A percentile compares a stretch with the other conserved stretches of the same genome.
Evolutionary conservation across 1,140 invertebrate species (phyloP).

Genomic region (Drosophila nigrodunni): DNA sequence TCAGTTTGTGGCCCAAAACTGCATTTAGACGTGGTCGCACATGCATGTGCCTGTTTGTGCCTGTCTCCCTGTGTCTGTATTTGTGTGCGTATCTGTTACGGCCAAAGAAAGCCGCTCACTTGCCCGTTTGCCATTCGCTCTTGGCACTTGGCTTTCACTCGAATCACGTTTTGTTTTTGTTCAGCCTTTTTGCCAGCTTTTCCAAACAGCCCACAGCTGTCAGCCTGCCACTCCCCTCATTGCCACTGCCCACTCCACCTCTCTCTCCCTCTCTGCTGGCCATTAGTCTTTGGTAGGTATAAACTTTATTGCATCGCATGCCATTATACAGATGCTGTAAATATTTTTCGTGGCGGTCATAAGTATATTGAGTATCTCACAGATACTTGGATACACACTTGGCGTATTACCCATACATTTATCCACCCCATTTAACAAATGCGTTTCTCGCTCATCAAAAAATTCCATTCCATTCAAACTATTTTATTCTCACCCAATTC

Average conservation of each 20-base stretch:
- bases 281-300: slow-evolving; percentile 42
- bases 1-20: slow-evolving; percentile 38
- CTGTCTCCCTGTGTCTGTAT: slow-evolving; percentile 37
- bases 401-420: slow-evolving; percentile 8
- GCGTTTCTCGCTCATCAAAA: slow-evolving; percentile 8
- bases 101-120: slow-evolving; percentile 37
- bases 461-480: slow-evolving; percentile 17
- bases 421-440: slow-evolving; percentile 7
- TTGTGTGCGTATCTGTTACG: slow-evolving; percentile 35
- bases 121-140: slow-evolving; percentile 44
- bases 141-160: slow-evolving; percentile 55
- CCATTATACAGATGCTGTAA: slow-evolving; percentile 67
- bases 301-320: slow-evolving; percentile 66
- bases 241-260: background rate
- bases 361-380: slow-evolving; percentile 37
- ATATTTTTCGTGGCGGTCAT: slow-evolving; percentile 61
- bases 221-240: background rate
- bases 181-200: slow-evolving; percentile 20
- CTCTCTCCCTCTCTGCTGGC: background rate
- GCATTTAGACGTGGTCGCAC: slow-evolving; percentile 14
- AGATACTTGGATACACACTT: background rate
- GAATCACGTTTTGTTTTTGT: slow-evolving; percentile 38
- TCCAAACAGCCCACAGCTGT: slow-evolving; percentile 17
- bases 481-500: slow-evolving; percentile 5
- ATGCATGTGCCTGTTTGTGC: slow-evolving; percentile 14